phyloP scores from a whole-genome alignment of 1,140 invertebrate species.

The Planococcus citri region DNA sequence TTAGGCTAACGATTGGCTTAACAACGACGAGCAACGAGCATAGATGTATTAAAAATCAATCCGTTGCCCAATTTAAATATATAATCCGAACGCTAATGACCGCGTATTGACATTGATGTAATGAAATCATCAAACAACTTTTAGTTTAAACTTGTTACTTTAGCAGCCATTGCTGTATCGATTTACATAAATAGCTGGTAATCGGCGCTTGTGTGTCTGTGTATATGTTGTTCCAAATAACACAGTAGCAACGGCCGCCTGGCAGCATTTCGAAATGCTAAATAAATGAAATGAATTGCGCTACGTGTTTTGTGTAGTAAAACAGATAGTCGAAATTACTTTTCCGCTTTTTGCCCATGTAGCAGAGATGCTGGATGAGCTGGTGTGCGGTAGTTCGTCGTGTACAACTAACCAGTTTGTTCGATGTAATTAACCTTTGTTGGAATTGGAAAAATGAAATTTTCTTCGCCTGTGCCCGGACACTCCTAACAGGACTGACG shows the following conservation, averaged over 20 bases:
- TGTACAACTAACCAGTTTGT: not conserved
- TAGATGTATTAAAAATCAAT: slow-evolving; percentile 8
- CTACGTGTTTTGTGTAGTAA: not conserved
- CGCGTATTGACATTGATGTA: slow-evolving; percentile 4
- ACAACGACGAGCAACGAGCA: no score
- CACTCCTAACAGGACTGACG: no score
- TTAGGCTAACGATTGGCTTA: no score
- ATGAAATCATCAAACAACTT: slow-evolving; percentile 7
- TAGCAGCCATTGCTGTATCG: not conserved
- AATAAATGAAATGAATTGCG: not conserved
- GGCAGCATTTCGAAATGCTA: not conserved
- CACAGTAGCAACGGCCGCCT: no score
- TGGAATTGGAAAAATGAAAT: not conserved
- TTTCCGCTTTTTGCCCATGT: no score
- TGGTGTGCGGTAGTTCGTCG: not conserved
- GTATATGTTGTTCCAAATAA: not conserved
- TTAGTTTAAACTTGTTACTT: slow-evolving; percentile 3
- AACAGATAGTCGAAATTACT: not conserved
- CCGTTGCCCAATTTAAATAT: not conserved
- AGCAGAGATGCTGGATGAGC: no score
- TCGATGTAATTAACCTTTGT: not conserved
- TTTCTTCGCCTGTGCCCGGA: not conserved
- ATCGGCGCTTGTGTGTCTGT: not conserved
- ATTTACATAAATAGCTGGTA: not conserved
- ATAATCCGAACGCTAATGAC: slow-evolving; percentile 1